Conservation (phyloP, 2,113 vertebrate species). For the Plotosus lineatus region DNA sequence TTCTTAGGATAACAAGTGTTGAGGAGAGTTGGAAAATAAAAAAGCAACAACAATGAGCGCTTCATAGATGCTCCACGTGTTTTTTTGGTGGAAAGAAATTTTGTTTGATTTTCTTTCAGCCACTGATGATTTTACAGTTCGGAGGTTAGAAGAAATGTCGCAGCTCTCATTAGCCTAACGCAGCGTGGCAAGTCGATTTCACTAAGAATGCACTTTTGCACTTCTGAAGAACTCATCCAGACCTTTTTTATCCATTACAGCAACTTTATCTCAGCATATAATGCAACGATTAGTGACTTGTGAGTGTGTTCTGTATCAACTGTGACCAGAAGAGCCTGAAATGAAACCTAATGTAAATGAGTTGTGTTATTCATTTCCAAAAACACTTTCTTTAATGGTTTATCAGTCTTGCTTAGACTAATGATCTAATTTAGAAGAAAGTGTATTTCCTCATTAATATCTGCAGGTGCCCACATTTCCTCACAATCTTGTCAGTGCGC, state of each 20-base stretch:
- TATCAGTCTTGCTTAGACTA: slow-evolving; percentile 24
- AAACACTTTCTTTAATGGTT: neutral
- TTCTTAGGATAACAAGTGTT: slow-evolving; percentile 30
- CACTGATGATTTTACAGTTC: neutral
- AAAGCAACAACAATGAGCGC: neutral
- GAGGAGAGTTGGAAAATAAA: slow-evolving; percentile 19
- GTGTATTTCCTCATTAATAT: slow-evolving; percentile 36
- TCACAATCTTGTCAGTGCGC: neutral
- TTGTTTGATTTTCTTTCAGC: slow-evolving; percentile 3
- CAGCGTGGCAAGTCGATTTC: neutral
- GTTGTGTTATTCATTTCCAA: neutral
- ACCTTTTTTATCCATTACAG: neutral
- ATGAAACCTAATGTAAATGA: slow-evolving; percentile 24
- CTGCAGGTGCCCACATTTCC: slow-evolving; percentile 22
- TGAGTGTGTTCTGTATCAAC: slow-evolving; percentile 21
- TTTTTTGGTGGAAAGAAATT: neutral
- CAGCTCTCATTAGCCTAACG: slow-evolving; percentile 5
- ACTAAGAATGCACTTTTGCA: neutral
- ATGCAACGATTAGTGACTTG: slow-evolving; percentile 28
- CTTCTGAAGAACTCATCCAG: neutral
- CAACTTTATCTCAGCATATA: slow-evolving; percentile 3
- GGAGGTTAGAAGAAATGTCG: neutral
- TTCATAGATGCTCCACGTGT: neutral
- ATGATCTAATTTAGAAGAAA: slow-evolving; percentile 41
- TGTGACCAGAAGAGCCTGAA: slow-evolving; percentile 27